Base-by-base conservation (phyloP, 2,888 invertebrate genomes). In the Axea sp. region DNA sequence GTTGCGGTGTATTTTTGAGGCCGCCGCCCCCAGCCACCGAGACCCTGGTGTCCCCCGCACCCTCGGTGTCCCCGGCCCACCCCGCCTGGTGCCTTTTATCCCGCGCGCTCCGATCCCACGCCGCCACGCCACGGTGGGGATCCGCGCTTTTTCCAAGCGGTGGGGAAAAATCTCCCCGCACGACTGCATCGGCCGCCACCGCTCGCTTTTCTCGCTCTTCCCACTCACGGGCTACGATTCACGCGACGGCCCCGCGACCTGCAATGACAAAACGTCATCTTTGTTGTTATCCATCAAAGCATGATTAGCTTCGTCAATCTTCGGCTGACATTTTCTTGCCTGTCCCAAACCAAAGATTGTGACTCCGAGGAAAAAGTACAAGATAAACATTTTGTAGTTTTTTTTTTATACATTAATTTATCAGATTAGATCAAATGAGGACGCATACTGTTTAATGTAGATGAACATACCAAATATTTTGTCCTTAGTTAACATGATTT, bases 1-100 rank as follows among this genome's bases (percentile, higher is more conserved):
- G 87, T 86, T 87, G 87, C 87, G 87, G 87, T 87, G 85, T 87
- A 87, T 87, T 87, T 87, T 87, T 87, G 87, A 87, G 86, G 86
- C 86, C 86, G 83, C 86, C 86, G 86, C 85, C 86, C 86, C 84
- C 84, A 81, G 83, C 84, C 84, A 75, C 80, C 78, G 75, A 78
- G 79, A 77, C 80, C 76, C 80, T 77, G 76, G 17, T 8, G 30
- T 31, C 64, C 78, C 81, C 79, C 78, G 76, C 49, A 62, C 78
- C 71, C 75, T 64, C 55, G 45, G 17, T 17, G 8, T 35, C 68
- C 78, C 80, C 78, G 79, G 76, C 51, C 76, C 78, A 67, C 76
- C 71, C 68, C 59, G 49, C 59, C 59, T 33, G 35, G 22, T 17
- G 35, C 62, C 64, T 53, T 64, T 71, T 71, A 57, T 71, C 67